Base-by-base conservation (phyloP, 2,113 vertebrate genomes). In the Antennarius striatus region DNA sequence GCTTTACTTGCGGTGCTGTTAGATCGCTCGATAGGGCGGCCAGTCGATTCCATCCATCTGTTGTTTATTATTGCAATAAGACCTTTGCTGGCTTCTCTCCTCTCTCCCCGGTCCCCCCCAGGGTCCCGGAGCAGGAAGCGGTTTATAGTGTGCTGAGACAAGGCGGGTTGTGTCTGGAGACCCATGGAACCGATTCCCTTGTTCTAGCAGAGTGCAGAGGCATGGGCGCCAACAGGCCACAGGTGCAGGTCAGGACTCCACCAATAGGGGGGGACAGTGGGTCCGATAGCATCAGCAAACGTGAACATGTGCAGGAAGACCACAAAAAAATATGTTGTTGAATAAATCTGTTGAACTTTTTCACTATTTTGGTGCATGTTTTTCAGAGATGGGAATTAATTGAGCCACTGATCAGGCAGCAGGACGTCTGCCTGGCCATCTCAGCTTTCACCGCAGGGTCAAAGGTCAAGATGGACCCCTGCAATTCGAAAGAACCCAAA, bases 381-480 rank as follows among this genome's bases (percentile, higher is more conserved):
- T 73, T 10, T 64, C 85, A 99, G 98, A 95, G 94, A 11, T 99
- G 98, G 98, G 91, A 94, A 36, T 93, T 98, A 70, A 93, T 92
- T 15, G 96, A 98, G 61, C 95, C 96, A 14, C 87, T 96, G 84
- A 95, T 99, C 82, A 93, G 94, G 51, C 98, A 99, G 85, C 95
- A 96, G 73, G 95, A 96, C 82, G 94, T 94, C 86, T 99, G 98
- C 84, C 89, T 99, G 77, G 92, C 96, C 45, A 93, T 96, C 76
- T 89, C 92, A 16, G 93, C 95, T 60, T 97, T 95, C 85, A 93
- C 95, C 0, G 63, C 94, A 0, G 97, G 95, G 56, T 96, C 96
- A 73, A 95, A 94, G 32, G 93, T 98, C 78, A 91, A 82, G 36
- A 91, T 99, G 84, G 96, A 98, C 81, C 79, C 85, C 14, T 99